Percentiles rank a stretch among this genome's conserved stretches.
Evolutionary conservation across 1,140 invertebrate genomes (phyloP).

Genomic region (Hormaphis cornu): DNA sequence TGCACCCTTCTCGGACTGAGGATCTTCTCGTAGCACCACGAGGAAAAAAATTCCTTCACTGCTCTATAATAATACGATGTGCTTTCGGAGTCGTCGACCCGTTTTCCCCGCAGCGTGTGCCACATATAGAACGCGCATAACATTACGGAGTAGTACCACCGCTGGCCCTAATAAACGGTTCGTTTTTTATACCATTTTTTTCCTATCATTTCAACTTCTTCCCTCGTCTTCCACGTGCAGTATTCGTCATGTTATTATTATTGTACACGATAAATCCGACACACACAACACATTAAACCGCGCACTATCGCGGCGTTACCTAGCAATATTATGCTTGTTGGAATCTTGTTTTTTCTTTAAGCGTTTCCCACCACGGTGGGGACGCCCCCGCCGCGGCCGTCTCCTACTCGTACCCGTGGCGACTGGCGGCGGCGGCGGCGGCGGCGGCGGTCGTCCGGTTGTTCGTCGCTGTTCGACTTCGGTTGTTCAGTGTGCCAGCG

Average conservation of each 20-base stretch:
- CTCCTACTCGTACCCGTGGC: constrained; percentile 3
- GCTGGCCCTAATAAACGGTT: constrained; percentile 16
- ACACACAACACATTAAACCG: constrained; percentile 21
- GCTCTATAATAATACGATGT: neutral
- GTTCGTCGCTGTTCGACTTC: neutral
- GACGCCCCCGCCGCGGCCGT: neutral
- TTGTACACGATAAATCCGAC: constrained; percentile 3
- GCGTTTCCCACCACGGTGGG: neutral
- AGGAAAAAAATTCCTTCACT: too few species aligned
- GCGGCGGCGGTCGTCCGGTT: constrained; percentile 11
- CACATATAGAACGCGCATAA: neutral
- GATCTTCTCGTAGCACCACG: too few species aligned
- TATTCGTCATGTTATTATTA: constrained; percentile 1
- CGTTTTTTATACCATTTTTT: neutral
- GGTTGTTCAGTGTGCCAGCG: neutral
- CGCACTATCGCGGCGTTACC: constrained; percentile 17
- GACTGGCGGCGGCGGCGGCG: neutral
- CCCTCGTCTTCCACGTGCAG: neutral
- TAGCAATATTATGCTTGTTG: constrained; percentile 30
- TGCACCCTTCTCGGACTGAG: too few species aligned
- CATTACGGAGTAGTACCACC: neutral
- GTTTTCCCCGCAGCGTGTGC: neutral
- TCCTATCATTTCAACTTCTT: neutral
- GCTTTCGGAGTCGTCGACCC: constrained; percentile 15
- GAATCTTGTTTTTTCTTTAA: constrained; percentile 33